A percentile compares a stretch with the other conserved stretches of the same genome.
Conservation (phyloP, 2,113 vertebrate species). For the Cynopterus brachyotis region DNA sequence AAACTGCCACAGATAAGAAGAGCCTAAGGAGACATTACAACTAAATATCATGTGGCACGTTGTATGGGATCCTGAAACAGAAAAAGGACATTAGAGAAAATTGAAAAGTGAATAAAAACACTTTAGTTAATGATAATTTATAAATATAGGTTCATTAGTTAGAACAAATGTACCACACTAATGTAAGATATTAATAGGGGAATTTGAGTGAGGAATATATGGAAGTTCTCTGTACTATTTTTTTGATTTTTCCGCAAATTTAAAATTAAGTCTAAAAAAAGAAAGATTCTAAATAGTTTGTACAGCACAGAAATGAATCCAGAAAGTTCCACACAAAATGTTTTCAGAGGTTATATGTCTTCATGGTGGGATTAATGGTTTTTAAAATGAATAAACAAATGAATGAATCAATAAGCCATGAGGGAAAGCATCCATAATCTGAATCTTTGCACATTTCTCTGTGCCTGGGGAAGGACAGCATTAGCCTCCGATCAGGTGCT, state of each 20-base stretch:
- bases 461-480: background rate
- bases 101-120: background rate
- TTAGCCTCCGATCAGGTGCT: background rate
- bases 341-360: background rate
- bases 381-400: background rate
- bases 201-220: background rate
- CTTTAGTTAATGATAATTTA: background rate
- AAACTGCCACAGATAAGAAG: background rate
- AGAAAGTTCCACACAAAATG: background rate
- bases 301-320: background rate
- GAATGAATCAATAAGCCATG: background rate
- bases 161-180: background rate
- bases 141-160: background rate
- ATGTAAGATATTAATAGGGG: background rate
- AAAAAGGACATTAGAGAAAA: background rate
- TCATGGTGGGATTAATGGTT: background rate
- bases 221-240: background rate
- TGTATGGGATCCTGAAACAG: background rate
- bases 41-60: background rate
- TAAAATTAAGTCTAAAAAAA: constrained; percentile 14
- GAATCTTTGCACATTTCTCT: background rate
- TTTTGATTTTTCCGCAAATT: constrained; percentile 16
- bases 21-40: background rate
- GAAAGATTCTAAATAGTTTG: background rate
- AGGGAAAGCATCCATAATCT: background rate